A percentile compares a stretch with the other conserved stretches of the same genome.
Conservation (phyloP, 1,140 invertebrate genomes). For the Vanessa tameamea region DNA sequence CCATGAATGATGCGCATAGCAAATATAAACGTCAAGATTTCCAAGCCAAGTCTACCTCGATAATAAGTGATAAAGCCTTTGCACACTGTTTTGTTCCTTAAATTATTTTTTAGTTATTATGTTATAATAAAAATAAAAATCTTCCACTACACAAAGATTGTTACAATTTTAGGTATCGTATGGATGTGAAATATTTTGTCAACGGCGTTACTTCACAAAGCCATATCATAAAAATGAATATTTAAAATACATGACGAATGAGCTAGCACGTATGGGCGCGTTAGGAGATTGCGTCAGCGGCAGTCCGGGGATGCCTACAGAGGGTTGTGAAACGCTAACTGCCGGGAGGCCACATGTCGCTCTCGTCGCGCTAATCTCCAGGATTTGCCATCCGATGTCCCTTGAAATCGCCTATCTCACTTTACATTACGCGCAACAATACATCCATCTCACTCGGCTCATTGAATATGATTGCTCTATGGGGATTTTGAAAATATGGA, state of each 20-base stretch:
- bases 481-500: constrained; percentile 81
- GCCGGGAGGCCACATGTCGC: constrained; percentile 78
- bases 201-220: background rate
- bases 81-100: too few species aligned
- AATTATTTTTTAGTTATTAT: too few species aligned
- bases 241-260: constrained; percentile 35
- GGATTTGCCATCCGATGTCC: constrained; percentile 76
- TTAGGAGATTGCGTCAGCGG: constrained; percentile 42
- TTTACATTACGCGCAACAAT: constrained; percentile 50
- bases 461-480: constrained; percentile 82
- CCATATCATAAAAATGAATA: constrained; percentile 22
- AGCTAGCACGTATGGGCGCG: constrained; percentile 33
- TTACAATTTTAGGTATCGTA: too few species aligned
- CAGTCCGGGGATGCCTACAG: constrained; percentile 39
- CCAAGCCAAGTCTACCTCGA: too few species aligned
- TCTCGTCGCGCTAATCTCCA: constrained; percentile 78
- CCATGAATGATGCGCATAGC: too few species aligned
- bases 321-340: constrained; percentile 68
- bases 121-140: too few species aligned
- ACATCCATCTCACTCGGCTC: constrained; percentile 67
- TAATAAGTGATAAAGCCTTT: too few species aligned
- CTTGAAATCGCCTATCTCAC: constrained; percentile 54
- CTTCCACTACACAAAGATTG: too few species aligned
- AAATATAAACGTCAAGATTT: too few species aligned
- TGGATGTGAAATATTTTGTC: background rate